These are phyloP conservation scores for Drosophila sulfurigaster DNA, from an alignment of 1,140 invertebrate genomes.

Conservation along the genomic window DNA sequence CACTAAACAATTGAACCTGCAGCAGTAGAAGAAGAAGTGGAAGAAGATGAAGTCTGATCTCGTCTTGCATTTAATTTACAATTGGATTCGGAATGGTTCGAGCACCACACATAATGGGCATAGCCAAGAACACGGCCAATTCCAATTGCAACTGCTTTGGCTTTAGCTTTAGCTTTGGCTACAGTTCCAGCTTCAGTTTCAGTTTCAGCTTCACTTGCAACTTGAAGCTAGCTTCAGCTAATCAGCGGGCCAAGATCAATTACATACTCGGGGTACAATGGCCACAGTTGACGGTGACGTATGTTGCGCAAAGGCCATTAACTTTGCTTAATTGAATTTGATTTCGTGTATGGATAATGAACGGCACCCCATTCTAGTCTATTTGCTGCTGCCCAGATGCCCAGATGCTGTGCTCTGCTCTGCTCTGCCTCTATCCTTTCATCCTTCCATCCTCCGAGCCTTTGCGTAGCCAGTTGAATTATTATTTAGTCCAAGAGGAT, in stretches of 20 bases:
- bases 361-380: constrained; percentile 59
- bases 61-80: constrained; percentile 59
- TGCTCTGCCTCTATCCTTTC: neutral
- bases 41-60: constrained; percentile 48
- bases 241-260: constrained; percentile 48
- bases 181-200: too few species aligned
- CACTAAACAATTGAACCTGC: constrained; percentile 16
- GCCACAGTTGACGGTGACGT: constrained; percentile 51
- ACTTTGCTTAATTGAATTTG: constrained; percentile 81
- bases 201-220: too few species aligned
- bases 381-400: neutral
- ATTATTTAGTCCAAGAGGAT: constrained; percentile 27
- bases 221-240: constrained; percentile 2
- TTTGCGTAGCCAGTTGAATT: constrained; percentile 29
- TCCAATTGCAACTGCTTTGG: too few species aligned
- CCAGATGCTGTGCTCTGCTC: neutral
- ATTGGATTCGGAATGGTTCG: constrained; percentile 25
- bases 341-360: constrained; percentile 78
- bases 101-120: constrained; percentile 24
- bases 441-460: neutral
- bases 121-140: constrained; percentile 16
- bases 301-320: constrained; percentile 74
- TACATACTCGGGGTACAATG: constrained; percentile 36
- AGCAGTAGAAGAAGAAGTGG: neutral
- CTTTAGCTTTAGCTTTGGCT: too few species aligned